Base-by-base conservation (phyloP, 2,113 vertebrate genomes). In the Formicarius rufipectus region DNA sequence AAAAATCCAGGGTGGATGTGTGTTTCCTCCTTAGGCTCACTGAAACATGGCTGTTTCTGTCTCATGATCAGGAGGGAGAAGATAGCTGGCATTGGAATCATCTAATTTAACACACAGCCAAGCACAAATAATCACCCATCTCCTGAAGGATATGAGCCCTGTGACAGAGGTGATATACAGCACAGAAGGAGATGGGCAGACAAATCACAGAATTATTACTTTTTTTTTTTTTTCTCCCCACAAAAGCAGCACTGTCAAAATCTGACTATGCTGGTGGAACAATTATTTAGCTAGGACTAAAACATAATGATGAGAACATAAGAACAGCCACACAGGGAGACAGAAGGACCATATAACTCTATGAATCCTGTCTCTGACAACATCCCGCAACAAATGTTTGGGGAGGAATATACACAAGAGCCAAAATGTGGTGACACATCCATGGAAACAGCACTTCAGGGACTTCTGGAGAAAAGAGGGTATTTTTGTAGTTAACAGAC, bases 61-160 rank as follows among this genome's bases (percentile, higher is more conserved):
- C 27, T 72, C 78, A n/a, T 0, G 0, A 49, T 44, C 35, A 52
- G 33, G 44, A 89, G 27, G 16, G 21, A 81, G 56, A 52, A 73
- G 37, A 37, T 27, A 71, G 14, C 11, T 68, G 74, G 15, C 33
- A 68, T 33, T 72, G 62, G 25, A 87, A 68, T 72, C 2, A 91
- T 72, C n/a, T 5, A 33, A 72, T 94, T 91, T 85, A 91, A 82
- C 73, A 89, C 74, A 72, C 47, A 94, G 50, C 37, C 49, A 50
- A 95, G 82, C 82, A 79, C 84, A 95, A 87, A 68, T 83, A 94
- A 94, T 85, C 77, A 68, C 33, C 20, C 10, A n/a, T 53, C 44
- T 93, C 74, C 64, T 85, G 78, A 75, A 94, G 28, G 39, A 40
- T 53, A 52, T 73, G 44, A 91, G n/a, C 45, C 33, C 59, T 85